Evolutionary conservation across 2,113 vertebrate genomes (phyloP).

Genomic region (Thamnaconus septentrionalis): DNA sequence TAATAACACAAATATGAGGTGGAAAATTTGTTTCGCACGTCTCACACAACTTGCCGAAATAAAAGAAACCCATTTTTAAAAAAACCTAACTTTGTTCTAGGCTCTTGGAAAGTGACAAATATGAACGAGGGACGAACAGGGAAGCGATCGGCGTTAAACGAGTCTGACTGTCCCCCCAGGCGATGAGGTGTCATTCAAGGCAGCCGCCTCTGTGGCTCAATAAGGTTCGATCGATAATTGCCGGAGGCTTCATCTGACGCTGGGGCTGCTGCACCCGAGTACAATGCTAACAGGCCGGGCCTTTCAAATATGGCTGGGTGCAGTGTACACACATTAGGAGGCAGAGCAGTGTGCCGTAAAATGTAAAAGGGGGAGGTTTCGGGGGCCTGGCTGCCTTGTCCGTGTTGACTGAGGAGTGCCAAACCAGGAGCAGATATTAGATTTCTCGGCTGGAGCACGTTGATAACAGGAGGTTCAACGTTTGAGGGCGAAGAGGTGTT

Average conservation of each 20-base stretch:
- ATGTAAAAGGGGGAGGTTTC: slow-evolving; percentile 9
- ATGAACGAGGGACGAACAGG: not conserved
- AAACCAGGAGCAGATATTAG: not conserved
- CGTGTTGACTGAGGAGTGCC: slow-evolving; percentile 4
- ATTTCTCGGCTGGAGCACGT: slow-evolving; percentile 1
- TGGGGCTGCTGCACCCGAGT: slow-evolving; percentile 17
- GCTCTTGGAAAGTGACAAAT: not conserved
- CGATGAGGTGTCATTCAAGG: slow-evolving; percentile 58
- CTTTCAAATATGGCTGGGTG: slow-evolving; percentile 48
- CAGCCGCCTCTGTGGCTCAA: slow-evolving; percentile 47
- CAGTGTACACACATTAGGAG: slow-evolving; percentile 46
- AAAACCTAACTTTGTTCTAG: not conserved
- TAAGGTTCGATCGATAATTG: slow-evolving; percentile 64
- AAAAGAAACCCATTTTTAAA: too few relatives aligned
- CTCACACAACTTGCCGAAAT: too few relatives aligned
- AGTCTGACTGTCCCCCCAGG: slow-evolving; percentile 27
- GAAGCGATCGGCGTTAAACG: slow-evolving; percentile 3
- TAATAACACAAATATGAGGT: too few relatives aligned
- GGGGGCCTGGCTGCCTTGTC: not conserved
- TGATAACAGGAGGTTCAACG: not conserved
- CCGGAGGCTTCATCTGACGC: slow-evolving; percentile 44
- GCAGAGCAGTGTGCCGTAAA: slow-evolving; percentile 10
- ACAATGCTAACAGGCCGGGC: slow-evolving; percentile 43
- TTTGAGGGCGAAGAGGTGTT: too few relatives aligned
- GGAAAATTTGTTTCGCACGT: too few relatives aligned